Conservation (phyloP, 92 coral and sea anemone species). For the Phymanthus crucifer region DNA sequence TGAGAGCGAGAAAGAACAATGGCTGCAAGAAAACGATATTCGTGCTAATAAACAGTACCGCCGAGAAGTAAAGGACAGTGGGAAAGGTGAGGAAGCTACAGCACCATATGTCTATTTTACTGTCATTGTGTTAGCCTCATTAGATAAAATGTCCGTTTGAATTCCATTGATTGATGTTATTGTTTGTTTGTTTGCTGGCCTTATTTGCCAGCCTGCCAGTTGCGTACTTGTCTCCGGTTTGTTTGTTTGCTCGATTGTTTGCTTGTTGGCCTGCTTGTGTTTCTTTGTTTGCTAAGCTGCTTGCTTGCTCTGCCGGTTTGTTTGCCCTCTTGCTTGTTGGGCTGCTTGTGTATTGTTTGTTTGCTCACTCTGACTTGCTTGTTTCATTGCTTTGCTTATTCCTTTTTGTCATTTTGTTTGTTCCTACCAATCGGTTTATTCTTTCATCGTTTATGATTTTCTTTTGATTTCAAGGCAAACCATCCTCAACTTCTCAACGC, state of each 20-base stretch:
- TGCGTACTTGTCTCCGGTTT: no score
- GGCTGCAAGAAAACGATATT: constrained; percentile 45
- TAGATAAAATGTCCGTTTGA: no score
- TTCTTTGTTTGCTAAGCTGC: no score
- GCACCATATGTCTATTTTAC: no score
- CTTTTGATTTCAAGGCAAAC: neutral
- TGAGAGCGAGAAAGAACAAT: constrained; percentile 70
- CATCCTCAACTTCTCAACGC: neutral
- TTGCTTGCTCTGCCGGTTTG: no score
- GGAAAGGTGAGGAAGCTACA: neutral
- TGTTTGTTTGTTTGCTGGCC: no score
- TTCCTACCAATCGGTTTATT: neutral
- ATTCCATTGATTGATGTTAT: no score
- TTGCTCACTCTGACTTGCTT: neutral
- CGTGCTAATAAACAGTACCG: constrained; percentile 28
- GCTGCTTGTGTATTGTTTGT: neutral
- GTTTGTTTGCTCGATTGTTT: no score
- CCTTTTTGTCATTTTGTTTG: neutral
- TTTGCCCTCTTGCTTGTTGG: no score
- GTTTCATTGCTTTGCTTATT: neutral
- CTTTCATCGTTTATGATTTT: neutral
- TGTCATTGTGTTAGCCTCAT: no score
- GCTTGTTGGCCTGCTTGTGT: no score
- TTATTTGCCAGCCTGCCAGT: no score
- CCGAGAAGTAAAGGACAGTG: constrained; percentile 1